Conservation (phyloP, 2,888 invertebrate genomes). For the Dione vanillae region DNA sequence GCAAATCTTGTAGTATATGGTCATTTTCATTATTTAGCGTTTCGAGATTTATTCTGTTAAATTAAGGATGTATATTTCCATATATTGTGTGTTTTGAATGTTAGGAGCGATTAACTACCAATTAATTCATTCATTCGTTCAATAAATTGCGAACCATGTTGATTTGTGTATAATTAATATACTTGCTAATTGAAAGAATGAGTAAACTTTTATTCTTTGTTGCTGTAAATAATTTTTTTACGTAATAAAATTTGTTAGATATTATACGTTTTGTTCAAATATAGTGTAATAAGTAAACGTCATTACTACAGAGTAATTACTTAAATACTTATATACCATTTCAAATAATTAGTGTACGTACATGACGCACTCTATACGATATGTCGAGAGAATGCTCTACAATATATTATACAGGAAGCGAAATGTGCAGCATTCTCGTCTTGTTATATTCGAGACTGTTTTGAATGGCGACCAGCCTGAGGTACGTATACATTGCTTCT, state of each 20-base stretch:
- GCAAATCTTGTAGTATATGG: no score
- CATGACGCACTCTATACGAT: slow-evolving; percentile 41
- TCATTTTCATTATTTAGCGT: no score
- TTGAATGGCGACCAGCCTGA: slow-evolving; percentile 36
- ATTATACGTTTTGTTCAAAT: no score
- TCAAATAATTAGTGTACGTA: slow-evolving; percentile 34
- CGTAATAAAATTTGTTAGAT: no score
- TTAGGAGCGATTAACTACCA: neutral
- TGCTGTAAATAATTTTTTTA: no score
- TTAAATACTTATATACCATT: neutral
- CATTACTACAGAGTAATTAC: neutral
- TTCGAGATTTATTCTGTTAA: neutral
- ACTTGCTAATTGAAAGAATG: no score
- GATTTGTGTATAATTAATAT: neutral
- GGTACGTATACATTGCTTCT: slow-evolving; percentile 49
- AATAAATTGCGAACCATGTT: neutral
- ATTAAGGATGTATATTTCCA: neutral
- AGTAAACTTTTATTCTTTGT: no score
- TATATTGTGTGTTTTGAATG: neutral
- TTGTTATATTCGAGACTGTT: slow-evolving; percentile 56
- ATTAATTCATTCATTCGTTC: no score
- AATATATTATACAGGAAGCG: slow-evolving; percentile 52
- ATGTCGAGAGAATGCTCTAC: slow-evolving; percentile 56
- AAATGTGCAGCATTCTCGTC: slow-evolving; percentile 57
- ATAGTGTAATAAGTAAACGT: no score